phyloP scores from a whole-genome alignment of 2,888 invertebrate species.

The Spisula solida region DNA sequence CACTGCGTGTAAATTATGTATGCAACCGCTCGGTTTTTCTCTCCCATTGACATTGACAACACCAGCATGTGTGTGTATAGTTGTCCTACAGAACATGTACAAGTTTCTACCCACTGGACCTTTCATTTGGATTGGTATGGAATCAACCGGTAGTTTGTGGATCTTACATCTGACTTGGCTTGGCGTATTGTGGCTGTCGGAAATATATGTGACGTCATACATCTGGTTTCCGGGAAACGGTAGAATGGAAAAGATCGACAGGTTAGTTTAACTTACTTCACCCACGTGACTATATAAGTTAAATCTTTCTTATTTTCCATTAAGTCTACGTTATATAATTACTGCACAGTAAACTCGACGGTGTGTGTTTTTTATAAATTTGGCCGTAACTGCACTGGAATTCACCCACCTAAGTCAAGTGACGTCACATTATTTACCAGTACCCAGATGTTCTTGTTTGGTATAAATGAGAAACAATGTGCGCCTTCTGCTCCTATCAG shows the following conservation, averaged over 20 bases:
- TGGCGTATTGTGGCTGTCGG: conserved; percentile 81
- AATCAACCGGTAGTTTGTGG: conserved; percentile 69
- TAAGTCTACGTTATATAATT: background rate
- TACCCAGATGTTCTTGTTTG: background rate
- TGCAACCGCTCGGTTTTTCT: conserved; percentile 88
- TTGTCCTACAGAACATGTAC: conserved; percentile 75
- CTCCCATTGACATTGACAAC: conserved; percentile 87
- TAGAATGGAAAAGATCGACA: conserved; percentile 83
- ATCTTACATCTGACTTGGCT: conserved; percentile 75
- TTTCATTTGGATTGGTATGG: conserved; percentile 78
- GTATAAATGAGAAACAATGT: background rate
- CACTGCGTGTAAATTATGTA: conserved; percentile 89
- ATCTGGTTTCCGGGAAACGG: conserved; percentile 83
- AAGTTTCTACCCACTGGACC: conserved; percentile 73
- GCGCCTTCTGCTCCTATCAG: background rate
- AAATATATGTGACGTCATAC: conserved; percentile 82
- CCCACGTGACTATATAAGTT: background rate
- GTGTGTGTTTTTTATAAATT: background rate
- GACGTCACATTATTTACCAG: too few species aligned
- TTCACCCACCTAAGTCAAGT: too few species aligned
- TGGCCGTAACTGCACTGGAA: too few species aligned
- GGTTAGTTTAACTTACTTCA: conserved; percentile 66
- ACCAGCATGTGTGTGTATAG: conserved; percentile 83
- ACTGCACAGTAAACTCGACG: too few species aligned
- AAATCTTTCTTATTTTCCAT: background rate